These are phyloP conservation scores for Pachyuromys duprasi DNA, from an alignment of 2,797 vertebrate genomes.

Conservation along the genomic window DNA sequence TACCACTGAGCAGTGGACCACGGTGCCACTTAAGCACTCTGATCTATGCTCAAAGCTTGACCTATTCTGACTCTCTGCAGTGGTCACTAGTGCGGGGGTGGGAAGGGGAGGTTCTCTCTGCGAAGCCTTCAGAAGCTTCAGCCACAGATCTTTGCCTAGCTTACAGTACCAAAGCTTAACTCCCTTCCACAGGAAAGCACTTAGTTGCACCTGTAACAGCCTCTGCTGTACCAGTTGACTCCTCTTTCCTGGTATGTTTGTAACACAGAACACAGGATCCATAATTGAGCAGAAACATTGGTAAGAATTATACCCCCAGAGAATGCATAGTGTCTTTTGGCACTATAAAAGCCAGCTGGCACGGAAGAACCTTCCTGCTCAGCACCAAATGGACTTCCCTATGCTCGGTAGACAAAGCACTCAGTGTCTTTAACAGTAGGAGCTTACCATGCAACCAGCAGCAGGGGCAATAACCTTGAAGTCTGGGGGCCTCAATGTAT, in stretches of 20 bases:
- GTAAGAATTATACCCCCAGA: neutral
- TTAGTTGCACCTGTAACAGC: neutral
- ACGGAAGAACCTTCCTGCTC: too few relatives aligned
- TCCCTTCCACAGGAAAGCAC: neutral
- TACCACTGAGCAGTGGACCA: neutral
- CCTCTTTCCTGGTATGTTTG: neutral
- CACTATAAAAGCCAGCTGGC: neutral
- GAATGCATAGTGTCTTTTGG: neutral
- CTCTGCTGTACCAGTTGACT: neutral
- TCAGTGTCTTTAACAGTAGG: neutral
- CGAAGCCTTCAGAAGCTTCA: neutral
- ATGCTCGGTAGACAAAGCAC: neutral
- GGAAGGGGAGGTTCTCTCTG: neutral
- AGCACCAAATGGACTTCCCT: neutral
- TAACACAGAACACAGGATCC: neutral
- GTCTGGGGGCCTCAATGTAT: neutral
- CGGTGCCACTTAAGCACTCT: neutral
- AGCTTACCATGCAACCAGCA: too few relatives aligned
- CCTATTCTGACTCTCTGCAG: neutral
- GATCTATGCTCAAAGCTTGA: neutral
- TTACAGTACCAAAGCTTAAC: neutral
- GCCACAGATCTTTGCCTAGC: neutral
- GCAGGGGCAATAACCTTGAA: neutral
- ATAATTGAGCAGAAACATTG: neutral
- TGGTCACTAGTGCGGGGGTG: neutral